A percentile compares a stretch with the other conserved stretches of the same genome.
Conservation (phyloP, 2,888 invertebrate species). For the Cremastobaeus sp. region DNA sequence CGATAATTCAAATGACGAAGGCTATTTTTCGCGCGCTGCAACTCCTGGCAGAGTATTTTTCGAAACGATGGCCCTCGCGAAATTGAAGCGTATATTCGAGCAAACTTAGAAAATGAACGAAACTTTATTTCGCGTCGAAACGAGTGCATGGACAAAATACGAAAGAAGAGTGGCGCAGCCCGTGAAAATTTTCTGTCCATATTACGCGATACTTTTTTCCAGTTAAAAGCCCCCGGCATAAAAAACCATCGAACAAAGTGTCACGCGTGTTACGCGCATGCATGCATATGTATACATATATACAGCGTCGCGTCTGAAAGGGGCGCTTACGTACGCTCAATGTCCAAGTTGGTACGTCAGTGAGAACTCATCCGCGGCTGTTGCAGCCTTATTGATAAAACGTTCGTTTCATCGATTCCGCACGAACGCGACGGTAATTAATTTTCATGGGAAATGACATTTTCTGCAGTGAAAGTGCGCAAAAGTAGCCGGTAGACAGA, state of each 20-base stretch:
- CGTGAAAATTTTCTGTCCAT: conserved; percentile 47
- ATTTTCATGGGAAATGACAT: conserved; percentile 65
- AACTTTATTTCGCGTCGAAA: conserved; percentile 43
- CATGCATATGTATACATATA: too few species aligned
- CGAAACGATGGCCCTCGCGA: background rate
- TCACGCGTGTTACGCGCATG: conserved; percentile 49
- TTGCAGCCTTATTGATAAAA: conserved; percentile 58
- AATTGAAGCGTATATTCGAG: conserved; percentile 13
- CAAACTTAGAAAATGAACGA: conserved; percentile 43
- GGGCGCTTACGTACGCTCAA: conserved; percentile 49
- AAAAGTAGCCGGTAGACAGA: too few species aligned
- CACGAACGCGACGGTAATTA: conserved; percentile 57
- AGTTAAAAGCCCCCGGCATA: conserved; percentile 55
- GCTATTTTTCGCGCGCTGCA: too few species aligned
- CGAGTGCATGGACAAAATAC: conserved; percentile 33
- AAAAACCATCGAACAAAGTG: conserved; percentile 55
- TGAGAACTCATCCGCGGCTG: conserved; percentile 53
- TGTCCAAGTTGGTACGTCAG: conserved; percentile 53
- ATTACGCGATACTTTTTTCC: conserved; percentile 56
- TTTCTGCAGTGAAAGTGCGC: conserved; percentile 55
- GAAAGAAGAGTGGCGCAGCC: conserved; percentile 25
- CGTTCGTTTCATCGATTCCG: conserved; percentile 53
- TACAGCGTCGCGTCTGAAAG: conserved; percentile 51
- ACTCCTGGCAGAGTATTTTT: too few species aligned
- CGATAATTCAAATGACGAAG: too few species aligned